Base-by-base conservation (phyloP, 1,140 invertebrate genomes). In the Lordiphosa mommai region DNA sequence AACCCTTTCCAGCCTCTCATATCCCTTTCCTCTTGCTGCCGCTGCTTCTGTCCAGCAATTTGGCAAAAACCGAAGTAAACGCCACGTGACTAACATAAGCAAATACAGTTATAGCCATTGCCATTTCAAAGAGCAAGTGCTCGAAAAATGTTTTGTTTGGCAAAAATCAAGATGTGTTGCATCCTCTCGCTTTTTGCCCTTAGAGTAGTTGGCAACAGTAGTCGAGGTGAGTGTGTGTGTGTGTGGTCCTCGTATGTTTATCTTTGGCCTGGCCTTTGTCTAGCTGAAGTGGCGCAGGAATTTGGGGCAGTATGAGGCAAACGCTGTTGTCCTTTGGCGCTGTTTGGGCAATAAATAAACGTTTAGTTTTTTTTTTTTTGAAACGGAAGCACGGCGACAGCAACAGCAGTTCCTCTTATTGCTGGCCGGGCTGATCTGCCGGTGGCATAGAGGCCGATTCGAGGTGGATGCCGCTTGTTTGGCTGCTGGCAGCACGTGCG, bases 81-180 rank as follows among this genome's bases (percentile, higher is more conserved):
- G 71, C 77, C 76, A 82, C 76, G 76, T 82, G 76, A 82, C 76
- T 82, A 82, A 84, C 76, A 82, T 82, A 82, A 82, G 58, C 53
- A 82, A 82, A 84, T 82, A 76, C 64, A 71, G 76, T 80, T 82
- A 67, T 63, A 68, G 76, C 50, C 55, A 60, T 32, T 34, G 43
- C 44, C 43, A 53, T 49, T 33, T 49, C 57, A 48, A 17, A 49
- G 49, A 61, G 57, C 71, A 71, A 82, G 77, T 76, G 61, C 71
- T 82, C 58, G 52, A 70, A 65, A 43, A 60, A 84, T 82, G 76
- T 82, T 82, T 82, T 82, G 76, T 82, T 82, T 82, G 76, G 76
- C 77, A 84, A 82, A 84, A 82, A 82, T 82, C 76, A 82, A 82
- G 76, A 80, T 82, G 76, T 80, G 74, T 69, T 64, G 52, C 58